These are phyloP conservation scores for Apteryx owenii DNA, from an alignment of 2,113 vertebrate species.

Conservation along the genomic window DNA sequence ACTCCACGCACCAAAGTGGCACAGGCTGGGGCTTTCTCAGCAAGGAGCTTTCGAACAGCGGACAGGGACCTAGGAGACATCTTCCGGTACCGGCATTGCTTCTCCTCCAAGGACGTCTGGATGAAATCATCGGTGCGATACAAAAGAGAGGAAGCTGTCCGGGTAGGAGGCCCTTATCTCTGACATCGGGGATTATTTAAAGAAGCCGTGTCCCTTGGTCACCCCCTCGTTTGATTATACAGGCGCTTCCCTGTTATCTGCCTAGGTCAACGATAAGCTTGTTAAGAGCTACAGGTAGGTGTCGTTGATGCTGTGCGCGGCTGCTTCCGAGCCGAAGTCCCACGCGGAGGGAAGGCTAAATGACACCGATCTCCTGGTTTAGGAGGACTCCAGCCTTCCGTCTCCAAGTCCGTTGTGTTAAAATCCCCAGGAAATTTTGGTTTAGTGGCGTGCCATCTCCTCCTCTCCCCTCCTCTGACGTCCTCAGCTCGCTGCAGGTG, in stretches of 20 bases:
- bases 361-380: background rate
- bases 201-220: background rate
- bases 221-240: background rate
- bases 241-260: background rate
- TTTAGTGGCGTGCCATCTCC: background rate
- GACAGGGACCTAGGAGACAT: background rate
- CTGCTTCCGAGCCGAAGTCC: background rate
- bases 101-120: background rate
- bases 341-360: accelerated
- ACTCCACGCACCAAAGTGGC: background rate
- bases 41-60: background rate
- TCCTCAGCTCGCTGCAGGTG: background rate
- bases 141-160: background rate
- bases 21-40: background rate
- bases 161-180: background rate
- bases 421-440: background rate
- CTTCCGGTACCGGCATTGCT: background rate
- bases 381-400: background rate
- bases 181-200: background rate
- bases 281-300: background rate
- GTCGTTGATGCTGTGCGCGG: background rate
- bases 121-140: background rate
- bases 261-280: no score
- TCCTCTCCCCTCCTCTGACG: background rate
- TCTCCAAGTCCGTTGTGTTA: background rate